A percentile compares a stretch with the other conserved stretches of the same genome.
These are phyloP conservation scores for Centropyge bicolor DNA, from an alignment of 2,797 vertebrate genomes.

Conservation along the genomic window DNA sequence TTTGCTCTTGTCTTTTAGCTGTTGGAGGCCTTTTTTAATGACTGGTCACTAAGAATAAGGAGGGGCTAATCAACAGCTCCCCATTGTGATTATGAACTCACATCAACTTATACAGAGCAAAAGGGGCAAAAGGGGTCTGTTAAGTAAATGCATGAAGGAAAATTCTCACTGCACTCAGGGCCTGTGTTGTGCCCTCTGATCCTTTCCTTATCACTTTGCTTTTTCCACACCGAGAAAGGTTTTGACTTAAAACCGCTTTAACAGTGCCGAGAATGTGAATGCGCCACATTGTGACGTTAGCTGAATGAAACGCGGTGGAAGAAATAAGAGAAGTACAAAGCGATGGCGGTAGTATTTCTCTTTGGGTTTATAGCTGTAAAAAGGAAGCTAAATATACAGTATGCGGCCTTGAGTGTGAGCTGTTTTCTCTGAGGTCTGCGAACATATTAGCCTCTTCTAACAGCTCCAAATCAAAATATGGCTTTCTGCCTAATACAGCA, in stretches of 20 bases:
- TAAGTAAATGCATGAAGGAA: slow-evolving; percentile 41
- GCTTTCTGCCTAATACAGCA: background rate
- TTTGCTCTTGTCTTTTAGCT: background rate
- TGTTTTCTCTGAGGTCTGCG: slow-evolving; percentile 22
- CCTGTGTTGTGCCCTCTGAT: slow-evolving; percentile 34
- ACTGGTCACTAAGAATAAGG: no score
- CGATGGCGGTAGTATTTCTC: background rate
- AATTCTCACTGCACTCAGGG: slow-evolving; percentile 20
- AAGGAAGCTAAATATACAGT: slow-evolving; percentile 16
- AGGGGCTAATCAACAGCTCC: no score
- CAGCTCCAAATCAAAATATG: slow-evolving; percentile 11
- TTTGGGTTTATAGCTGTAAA: slow-evolving; percentile 19
- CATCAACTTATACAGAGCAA: slow-evolving; percentile 15
- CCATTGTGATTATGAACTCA: no score
- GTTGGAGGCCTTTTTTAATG: background rate
- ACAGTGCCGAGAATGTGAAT: slow-evolving; percentile 44
- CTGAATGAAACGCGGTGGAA: slow-evolving; percentile 17
- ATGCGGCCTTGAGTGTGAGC: slow-evolving; percentile 22
- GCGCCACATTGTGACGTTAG: slow-evolving; percentile 13
- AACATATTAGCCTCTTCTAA: slow-evolving; percentile 11
- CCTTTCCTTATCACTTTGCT: slow-evolving; percentile 36
- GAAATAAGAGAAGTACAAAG: slow-evolving; percentile 20
- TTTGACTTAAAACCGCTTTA: slow-evolving; percentile 24
- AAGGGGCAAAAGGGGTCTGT: slow-evolving; percentile 34
- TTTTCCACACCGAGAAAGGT: slow-evolving; percentile 38